These are phyloP conservation scores for Stichopus chloronotus DNA, from an alignment of 35 echinoderm and acorn worm genomes.

Conservation along the genomic window DNA sequence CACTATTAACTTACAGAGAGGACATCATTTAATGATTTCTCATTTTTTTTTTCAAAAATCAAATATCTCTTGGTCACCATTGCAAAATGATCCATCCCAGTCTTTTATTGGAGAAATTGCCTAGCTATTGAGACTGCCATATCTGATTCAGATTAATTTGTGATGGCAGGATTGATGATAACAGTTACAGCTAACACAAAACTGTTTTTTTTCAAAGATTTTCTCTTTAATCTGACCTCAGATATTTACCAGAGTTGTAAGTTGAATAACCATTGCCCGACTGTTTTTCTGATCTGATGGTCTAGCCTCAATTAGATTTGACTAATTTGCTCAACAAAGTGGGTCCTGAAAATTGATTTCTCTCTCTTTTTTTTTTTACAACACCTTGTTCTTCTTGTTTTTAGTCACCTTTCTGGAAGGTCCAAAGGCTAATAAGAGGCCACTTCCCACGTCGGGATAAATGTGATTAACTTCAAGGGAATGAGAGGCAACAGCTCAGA, in stretches of 20 bases:
- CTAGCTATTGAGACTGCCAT: no score
- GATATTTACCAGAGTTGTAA: not conserved
- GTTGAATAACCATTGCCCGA: slow-evolving; percentile 4
- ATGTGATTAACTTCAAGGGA: slow-evolving; percentile 4
- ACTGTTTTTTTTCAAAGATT: no score
- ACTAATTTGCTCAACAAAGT: slow-evolving; percentile 16
- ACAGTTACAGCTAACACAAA: no score
- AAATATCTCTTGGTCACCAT: no score
- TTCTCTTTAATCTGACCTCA: not conserved
- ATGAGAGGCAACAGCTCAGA: not conserved
- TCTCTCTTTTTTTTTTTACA: not conserved
- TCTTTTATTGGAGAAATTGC: no score
- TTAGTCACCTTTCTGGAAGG: not conserved
- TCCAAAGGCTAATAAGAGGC: not conserved
- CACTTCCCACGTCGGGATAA: slow-evolving; percentile 2
- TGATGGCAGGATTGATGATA: no score
- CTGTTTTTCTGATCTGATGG: not conserved
- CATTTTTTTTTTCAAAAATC: no score
- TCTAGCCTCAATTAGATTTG: not conserved
- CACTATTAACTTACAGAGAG: no score
- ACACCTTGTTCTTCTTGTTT: not conserved
- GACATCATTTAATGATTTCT: no score
- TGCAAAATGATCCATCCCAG: no score
- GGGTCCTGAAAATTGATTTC: slow-evolving; percentile 18
- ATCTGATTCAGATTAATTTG: no score